phyloP scores from a whole-genome alignment of 2,888 invertebrate species.

The Microctonus hyperodae region DNA sequence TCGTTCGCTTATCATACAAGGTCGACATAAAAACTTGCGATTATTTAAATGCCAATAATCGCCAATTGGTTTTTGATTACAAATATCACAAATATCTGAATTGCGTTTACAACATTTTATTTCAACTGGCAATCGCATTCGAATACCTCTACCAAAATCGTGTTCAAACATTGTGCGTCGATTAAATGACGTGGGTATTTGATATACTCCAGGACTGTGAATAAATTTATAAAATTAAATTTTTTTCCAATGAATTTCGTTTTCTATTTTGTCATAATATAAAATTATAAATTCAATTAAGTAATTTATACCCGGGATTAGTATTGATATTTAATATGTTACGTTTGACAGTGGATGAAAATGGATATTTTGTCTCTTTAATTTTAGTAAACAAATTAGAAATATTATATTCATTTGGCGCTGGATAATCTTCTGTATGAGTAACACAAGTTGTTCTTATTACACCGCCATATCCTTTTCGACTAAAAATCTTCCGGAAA shows the following conservation, averaged over 20 bases:
- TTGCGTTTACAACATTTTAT: constrained; percentile 62
- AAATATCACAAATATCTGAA: constrained; percentile 61
- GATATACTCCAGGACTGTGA: constrained; percentile 53
- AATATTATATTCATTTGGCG: constrained; percentile 46
- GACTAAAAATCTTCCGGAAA: constrained; percentile 51
- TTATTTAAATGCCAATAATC: constrained; percentile 65
- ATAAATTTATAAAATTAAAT: background rate
- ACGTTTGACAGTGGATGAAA: constrained; percentile 43
- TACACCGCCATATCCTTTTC: constrained; percentile 53
- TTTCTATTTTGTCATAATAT: constrained; percentile 12
- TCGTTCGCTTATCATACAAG: constrained; percentile 62
- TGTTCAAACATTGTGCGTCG: constrained; percentile 56
- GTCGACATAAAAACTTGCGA: constrained; percentile 61
- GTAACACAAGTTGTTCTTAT: constrained; percentile 42
- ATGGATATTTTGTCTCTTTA: constrained; percentile 44
- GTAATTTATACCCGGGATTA: constrained; percentile 51
- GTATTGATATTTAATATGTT: constrained; percentile 37
- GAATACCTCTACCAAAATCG: constrained; percentile 62
- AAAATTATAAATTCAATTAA: background rate
- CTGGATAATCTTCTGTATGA: constrained; percentile 45
- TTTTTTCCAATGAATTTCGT: background rate
- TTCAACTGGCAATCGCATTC: constrained; percentile 62
- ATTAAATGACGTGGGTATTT: constrained; percentile 34
- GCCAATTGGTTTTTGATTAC: constrained; percentile 59
- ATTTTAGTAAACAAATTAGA: constrained; percentile 36